These are phyloP conservation scores for Rhodophaea formosa DNA, from an alignment of 2,888 invertebrate species.

Conservation along the genomic window DNA sequence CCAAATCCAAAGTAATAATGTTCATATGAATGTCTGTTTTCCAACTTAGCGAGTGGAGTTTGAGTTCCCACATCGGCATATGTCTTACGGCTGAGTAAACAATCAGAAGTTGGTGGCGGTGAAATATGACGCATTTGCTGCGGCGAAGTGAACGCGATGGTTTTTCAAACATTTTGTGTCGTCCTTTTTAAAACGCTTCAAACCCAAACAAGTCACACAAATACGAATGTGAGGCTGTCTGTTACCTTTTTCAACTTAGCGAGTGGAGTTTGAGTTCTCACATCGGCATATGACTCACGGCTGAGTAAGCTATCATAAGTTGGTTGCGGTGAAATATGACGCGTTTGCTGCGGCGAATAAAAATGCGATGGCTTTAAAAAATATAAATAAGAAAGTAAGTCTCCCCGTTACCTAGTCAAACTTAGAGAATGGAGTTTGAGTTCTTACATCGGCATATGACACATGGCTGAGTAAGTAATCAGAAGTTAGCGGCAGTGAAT, in stretches of 20 bases:
- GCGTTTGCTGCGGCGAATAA: conserved; percentile 15
- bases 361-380: conserved; percentile 5
- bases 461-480: conserved; percentile 63
- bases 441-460: conserved; percentile 52
- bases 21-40: too few species aligned
- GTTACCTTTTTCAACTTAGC: too few species aligned
- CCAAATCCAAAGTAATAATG: too few species aligned
- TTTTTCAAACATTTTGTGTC: too few species aligned
- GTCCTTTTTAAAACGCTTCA: too few species aligned
- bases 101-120: conserved; percentile 57
- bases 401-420: too few species aligned
- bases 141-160: conserved; percentile 14
- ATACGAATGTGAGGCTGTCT: too few species aligned
- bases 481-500: conserved; percentile 49
- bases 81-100: conserved; percentile 62
- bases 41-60: conserved; percentile 35
- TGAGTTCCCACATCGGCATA: conserved; percentile 42
- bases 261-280: conserved; percentile 26
- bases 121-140: conserved; percentile 33
- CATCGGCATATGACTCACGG: conserved; percentile 58
- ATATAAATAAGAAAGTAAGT: too few species aligned
- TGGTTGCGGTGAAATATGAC: conserved; percentile 40
- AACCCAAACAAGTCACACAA: too few species aligned
- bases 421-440: conserved; percentile 32
- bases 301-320: conserved; percentile 65